Percentiles rank a stretch among this genome's conserved stretches.
Evolutionary conservation across 1,140 invertebrate genomes (phyloP).

Genomic region (Ditylenchus dipsaci): DNA sequence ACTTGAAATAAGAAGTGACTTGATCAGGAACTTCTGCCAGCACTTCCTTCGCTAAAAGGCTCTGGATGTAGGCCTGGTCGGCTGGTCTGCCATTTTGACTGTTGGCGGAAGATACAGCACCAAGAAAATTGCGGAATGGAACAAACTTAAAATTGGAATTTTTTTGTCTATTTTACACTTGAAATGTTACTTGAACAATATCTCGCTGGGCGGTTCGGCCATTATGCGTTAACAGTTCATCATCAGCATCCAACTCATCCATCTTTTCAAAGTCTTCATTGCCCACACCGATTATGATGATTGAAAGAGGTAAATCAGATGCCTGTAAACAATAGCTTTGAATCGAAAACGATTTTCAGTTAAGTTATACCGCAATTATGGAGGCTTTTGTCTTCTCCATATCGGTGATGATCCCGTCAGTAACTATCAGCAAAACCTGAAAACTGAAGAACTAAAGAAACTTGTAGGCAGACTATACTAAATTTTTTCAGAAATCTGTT

Average conservation of each 20-base stretch:
- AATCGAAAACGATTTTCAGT: background rate
- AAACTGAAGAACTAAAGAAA: too few relatives aligned
- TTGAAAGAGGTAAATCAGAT: conserved; percentile 12
- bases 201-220: conserved; percentile 24
- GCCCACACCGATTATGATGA: conserved; percentile 43
- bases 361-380: conserved; percentile 54
- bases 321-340: background rate
- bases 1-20: conserved; percentile 39
- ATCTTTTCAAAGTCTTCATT: conserved; percentile 45
- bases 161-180: background rate
- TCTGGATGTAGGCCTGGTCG: conserved; percentile 18
- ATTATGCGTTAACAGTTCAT: conserved; percentile 19
- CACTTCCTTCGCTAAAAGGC: conserved; percentile 37
- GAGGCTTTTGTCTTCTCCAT: conserved; percentile 66
- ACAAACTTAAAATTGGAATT: conserved; percentile 35
- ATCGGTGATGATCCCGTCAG: conserved; percentile 69
- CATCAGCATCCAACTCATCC: conserved; percentile 37
- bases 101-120: background rate
- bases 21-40: conserved; percentile 42
- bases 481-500: too few relatives aligned
- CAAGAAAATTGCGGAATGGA: conserved; percentile 49
- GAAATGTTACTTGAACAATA: conserved; percentile 30
- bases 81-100: background rate
- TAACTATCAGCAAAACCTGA: conserved; percentile 66
- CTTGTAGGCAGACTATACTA: too few relatives aligned